phyloP scores from a whole-genome alignment of 2,797 vertebrate genomes.

The Xerus rutilus region DNA sequence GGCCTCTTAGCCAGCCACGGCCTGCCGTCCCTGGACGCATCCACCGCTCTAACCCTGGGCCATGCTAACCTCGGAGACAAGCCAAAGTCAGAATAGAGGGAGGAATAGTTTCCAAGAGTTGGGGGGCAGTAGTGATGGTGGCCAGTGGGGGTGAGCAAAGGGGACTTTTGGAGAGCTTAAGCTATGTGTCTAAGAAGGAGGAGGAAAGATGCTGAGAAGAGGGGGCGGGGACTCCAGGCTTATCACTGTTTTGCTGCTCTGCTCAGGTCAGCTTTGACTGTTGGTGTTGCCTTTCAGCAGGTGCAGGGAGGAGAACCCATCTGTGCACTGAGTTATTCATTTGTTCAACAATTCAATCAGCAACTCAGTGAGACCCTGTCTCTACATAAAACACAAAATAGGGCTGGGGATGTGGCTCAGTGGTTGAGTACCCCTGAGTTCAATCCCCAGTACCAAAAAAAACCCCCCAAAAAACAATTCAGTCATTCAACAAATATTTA shows the following conservation, averaged over 20 bases:
- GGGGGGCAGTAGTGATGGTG: too few relatives aligned
- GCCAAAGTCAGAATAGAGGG: too few relatives aligned
- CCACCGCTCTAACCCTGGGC: background rate
- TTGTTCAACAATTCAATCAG: background rate
- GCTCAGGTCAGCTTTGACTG: background rate
- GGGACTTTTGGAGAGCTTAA: background rate
- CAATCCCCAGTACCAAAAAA: too few relatives aligned
- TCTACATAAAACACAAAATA: too few relatives aligned
- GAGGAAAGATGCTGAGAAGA: background rate
- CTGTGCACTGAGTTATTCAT: background rate
- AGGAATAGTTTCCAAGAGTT: background rate
- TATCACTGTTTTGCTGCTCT: background rate
- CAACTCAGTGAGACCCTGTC: too few relatives aligned
- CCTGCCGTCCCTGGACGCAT: background rate
- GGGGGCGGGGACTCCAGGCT: background rate
- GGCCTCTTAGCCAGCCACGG: background rate
- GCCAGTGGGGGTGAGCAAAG: background rate
- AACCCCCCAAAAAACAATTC: too few relatives aligned
- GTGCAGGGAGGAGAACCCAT: too few relatives aligned
- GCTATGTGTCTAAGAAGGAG: background rate
- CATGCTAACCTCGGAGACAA: background rate
- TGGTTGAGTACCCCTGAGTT: too few relatives aligned
- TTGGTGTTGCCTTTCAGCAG: background rate
- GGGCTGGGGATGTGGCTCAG: too few relatives aligned
- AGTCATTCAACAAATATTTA: background rate